Evolutionary conservation across 2,888 invertebrate genomes (phyloP).

Genomic region (Thereva nobilitata): DNA sequence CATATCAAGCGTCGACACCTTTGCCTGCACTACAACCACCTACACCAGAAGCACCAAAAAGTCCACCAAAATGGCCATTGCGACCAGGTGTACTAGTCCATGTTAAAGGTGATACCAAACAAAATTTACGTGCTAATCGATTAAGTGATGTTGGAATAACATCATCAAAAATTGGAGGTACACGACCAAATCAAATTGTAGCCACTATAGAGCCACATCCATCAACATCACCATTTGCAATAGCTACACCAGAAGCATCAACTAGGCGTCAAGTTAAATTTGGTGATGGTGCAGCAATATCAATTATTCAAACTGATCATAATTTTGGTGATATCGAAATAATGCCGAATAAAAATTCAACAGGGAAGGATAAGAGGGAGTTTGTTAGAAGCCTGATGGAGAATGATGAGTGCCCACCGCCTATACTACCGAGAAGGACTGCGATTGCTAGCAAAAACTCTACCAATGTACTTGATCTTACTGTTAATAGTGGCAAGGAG

Average conservation of each 20-base stretch:
- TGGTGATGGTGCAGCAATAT: no score
- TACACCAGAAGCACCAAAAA: conserved; percentile 52
- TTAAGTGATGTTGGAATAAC: conserved; percentile 38
- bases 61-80: conserved; percentile 74
- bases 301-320: no score
- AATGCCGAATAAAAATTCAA: no score
- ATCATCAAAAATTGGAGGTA: conserved; percentile 19
- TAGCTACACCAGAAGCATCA: background rate
- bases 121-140: conserved; percentile 66
- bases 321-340: no score
- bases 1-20: conserved; percentile 44
- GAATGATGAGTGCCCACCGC: conserved; percentile 28
- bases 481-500: conserved; percentile 46
- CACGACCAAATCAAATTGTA: conserved; percentile 26
- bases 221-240: conserved; percentile 15
- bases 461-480: conserved; percentile 35
- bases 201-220: conserved; percentile 48
- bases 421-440: conserved; percentile 31
- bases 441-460: conserved; percentile 19
- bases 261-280: no score
- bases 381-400: background rate
- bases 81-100: conserved; percentile 88
- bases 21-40: conserved; percentile 41
- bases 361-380: background rate
- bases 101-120: conserved; percentile 73